Evolutionary conservation across 2,113 vertebrate species (phyloP).

Genomic region (Oryzias curvinotus): DNA sequence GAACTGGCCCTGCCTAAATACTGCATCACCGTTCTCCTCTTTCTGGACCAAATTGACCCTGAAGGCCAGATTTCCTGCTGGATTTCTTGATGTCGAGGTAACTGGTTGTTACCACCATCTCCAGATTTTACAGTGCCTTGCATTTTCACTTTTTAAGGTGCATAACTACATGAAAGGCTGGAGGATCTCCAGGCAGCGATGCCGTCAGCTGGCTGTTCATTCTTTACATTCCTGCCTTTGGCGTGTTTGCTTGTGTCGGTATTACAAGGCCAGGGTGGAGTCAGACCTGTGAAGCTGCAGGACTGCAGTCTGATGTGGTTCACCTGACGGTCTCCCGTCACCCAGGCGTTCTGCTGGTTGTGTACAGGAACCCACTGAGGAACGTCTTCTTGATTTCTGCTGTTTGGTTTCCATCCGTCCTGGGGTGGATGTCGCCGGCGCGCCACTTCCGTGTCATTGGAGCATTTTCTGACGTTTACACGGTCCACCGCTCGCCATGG

Average conservation of each 20-base stretch:
- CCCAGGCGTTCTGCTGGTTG: slow-evolving; percentile 65
- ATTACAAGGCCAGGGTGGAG: slow-evolving; percentile 26
- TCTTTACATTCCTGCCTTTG: slow-evolving; percentile 5
- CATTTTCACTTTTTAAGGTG: slow-evolving; percentile 52
- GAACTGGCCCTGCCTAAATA: slow-evolving; percentile 69
- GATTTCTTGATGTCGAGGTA: slow-evolving; percentile 69
- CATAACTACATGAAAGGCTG: slow-evolving; percentile 37
- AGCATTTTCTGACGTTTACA: slow-evolving; percentile 55
- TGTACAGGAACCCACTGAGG: slow-evolving; percentile 65
- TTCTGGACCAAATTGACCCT: slow-evolving; percentile 70
- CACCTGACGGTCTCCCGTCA: slow-evolving; percentile 56
- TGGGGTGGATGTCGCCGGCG: slow-evolving; percentile 56
- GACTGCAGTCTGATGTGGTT: slow-evolving; percentile 21
- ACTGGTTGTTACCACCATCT: slow-evolving; percentile 58
- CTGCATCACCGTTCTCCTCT: slow-evolving; percentile 37
- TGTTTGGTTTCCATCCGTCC: slow-evolving; percentile 53
- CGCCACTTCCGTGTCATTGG: slow-evolving; percentile 53
- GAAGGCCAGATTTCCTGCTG: slow-evolving; percentile 43
- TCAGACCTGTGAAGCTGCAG: background rate
- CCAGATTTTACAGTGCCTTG: slow-evolving; percentile 78
- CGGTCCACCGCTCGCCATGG: slow-evolving; percentile 29
- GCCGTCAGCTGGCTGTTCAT: too few relatives aligned
- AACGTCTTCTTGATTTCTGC: slow-evolving; percentile 70
- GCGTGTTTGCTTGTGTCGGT: slow-evolving; percentile 10
- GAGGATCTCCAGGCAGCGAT: slow-evolving; percentile 33